Evolutionary conservation across 2,888 invertebrate species (phyloP).

Genomic region (Scaptodrosophila latifasciaeformis): DNA sequence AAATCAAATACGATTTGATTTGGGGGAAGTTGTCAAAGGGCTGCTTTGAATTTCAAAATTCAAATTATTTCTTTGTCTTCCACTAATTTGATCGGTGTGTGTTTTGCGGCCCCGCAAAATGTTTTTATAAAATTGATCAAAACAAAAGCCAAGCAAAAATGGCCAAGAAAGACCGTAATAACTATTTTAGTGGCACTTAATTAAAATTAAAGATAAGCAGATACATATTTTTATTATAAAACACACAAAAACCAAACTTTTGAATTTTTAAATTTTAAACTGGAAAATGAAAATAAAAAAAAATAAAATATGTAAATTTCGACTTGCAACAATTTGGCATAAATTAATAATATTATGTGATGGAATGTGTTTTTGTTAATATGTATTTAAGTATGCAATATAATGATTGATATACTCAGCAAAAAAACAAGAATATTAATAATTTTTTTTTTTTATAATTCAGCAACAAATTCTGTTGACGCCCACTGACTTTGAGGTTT

Average conservation of each 20-base stretch:
- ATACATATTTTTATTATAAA: constrained; percentile 4
- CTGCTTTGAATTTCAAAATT: not conserved
- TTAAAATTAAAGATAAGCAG: constrained; percentile 51
- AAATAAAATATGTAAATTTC: constrained; percentile 1
- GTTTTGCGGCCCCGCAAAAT: constrained; percentile 15
- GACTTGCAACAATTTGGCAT: constrained; percentile 30
- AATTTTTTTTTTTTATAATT: too few relatives aligned
- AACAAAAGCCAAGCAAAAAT: constrained; percentile 1
- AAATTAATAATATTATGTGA: constrained; percentile 49
- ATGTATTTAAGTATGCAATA: constrained; percentile 44
- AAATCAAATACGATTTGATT: too few relatives aligned
- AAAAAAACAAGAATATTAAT: too few relatives aligned
- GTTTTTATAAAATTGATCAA: too few relatives aligned
- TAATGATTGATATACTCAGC: constrained; percentile 46
- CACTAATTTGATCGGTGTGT: constrained; percentile 52
- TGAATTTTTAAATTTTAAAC: too few relatives aligned
- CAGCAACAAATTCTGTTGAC: too few relatives aligned
- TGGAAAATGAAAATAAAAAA: not conserved
- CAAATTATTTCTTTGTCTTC: constrained; percentile 53
- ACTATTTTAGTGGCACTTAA: constrained; percentile 52
- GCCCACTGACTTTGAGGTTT: too few relatives aligned
- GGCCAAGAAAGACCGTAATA: too few relatives aligned
- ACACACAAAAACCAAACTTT: too few relatives aligned
- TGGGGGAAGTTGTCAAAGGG: not conserved
- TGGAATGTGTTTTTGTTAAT: constrained; percentile 35